Conservation (phyloP, 2,888 invertebrate species). For the Orthosia incerta region DNA sequence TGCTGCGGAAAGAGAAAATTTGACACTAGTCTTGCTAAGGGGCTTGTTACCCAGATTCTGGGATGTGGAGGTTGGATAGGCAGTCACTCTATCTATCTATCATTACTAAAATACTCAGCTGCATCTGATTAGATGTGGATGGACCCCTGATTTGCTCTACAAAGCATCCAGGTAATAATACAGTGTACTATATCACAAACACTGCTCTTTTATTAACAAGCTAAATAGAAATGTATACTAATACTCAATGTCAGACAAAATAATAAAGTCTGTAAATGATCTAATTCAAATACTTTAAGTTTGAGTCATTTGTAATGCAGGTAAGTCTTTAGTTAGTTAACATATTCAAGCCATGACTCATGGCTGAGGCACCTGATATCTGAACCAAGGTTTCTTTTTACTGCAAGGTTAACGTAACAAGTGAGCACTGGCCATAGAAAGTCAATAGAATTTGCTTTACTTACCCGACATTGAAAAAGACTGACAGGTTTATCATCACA, state of each 20-base stretch:
- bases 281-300: not conserved
- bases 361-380: slow-evolving; percentile 12
- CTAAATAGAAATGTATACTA: not conserved
- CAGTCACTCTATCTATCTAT: no score
- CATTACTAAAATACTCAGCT: no score
- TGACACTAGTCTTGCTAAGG: no score
- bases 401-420: not conserved
- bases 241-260: not conserved
- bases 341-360: slow-evolving; percentile 41
- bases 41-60: no score
- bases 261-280: not conserved
- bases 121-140: no score
- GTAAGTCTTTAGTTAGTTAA: not conserved
- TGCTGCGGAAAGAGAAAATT: no score
- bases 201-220: not conserved
- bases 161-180: not conserved
- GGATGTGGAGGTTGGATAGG: no score
- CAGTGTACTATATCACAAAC: not conserved
- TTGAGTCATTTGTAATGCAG: slow-evolving; percentile 24
- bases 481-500: slow-evolving; percentile 95
- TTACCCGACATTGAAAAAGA: slow-evolving; percentile 95
- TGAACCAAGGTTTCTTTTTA: slow-evolving; percentile 14
- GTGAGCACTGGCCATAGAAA: not conserved
- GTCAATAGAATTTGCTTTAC: slow-evolving; percentile 65
- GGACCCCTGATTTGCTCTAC: not conserved